These are phyloP conservation scores for Gerris lacustris DNA, from an alignment of 2,888 invertebrate species.

Conservation along the genomic window DNA sequence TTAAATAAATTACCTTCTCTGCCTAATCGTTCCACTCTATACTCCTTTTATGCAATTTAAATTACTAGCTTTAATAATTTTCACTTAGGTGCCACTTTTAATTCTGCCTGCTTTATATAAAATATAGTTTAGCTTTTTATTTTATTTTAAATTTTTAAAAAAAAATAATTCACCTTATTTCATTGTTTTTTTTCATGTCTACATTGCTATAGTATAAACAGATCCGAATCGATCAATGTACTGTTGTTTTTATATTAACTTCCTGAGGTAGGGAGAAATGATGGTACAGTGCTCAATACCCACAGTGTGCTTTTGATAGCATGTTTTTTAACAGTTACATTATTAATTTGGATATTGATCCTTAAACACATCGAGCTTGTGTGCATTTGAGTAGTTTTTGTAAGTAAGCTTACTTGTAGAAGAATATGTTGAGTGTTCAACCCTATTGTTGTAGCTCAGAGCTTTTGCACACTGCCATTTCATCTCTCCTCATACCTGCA, in stretches of 20 bases:
- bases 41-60: not conserved
- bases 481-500: constrained; percentile 26
- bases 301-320: constrained; percentile 1
- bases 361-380: too few relatives aligned
- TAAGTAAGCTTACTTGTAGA: too few relatives aligned
- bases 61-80: constrained; percentile 3
- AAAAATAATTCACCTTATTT: not conserved
- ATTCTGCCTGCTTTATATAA: constrained; percentile 3
- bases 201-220: not conserved
- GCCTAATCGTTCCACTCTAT: not conserved
- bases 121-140: constrained; percentile 4
- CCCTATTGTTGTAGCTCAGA: not conserved
- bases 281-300: not conserved
- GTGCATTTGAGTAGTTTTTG: too few relatives aligned
- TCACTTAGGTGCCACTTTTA: not conserved
- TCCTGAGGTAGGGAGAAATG: not conserved
- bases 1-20: not conserved
- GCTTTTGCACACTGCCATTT: constrained; percentile 22
- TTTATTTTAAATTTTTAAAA: not conserved
- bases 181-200: not conserved
- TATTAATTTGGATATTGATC: too few relatives aligned
- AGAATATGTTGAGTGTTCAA: too few relatives aligned
- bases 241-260: constrained; percentile 18
- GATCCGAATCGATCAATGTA: constrained; percentile 5
- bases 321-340: not conserved